A percentile compares a stretch with the other conserved stretches of the same genome.
phyloP scores from a whole-genome alignment of 2,888 invertebrate genomes.

The Conomelus anceps region DNA sequence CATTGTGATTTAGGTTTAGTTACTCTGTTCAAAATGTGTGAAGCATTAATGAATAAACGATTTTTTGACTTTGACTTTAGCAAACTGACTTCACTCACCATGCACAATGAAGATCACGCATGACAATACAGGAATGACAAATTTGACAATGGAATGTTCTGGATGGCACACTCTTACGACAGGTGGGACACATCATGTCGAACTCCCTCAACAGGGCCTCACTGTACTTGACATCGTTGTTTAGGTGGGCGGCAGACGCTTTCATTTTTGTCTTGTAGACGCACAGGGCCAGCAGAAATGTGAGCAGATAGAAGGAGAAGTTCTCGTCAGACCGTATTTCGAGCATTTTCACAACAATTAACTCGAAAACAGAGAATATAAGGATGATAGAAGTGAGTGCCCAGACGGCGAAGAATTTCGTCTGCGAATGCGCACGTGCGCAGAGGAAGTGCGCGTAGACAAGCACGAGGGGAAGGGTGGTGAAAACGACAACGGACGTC shows the following conservation, averaged over 20 bases:
- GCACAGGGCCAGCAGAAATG: constrained; percentile 45
- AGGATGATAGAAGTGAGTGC: constrained; percentile 58
- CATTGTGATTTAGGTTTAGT: too few relatives aligned
- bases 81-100: constrained; percentile 59
- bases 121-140: constrained; percentile 74
- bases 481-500: constrained; percentile 32
- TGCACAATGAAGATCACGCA: constrained; percentile 72
- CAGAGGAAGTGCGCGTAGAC: constrained; percentile 32
- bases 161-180: constrained; percentile 55
- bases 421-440: constrained; percentile 42
- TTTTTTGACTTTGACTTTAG: too few relatives aligned
- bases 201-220: constrained; percentile 38
- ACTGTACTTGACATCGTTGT: constrained; percentile 34
- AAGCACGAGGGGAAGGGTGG: constrained; percentile 31
- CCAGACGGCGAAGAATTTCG: constrained; percentile 72
- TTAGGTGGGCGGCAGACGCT: constrained; percentile 37
- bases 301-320: constrained; percentile 48
- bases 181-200: constrained; percentile 50
- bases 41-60: not conserved
- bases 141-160: constrained; percentile 73
- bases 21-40: too few relatives aligned
- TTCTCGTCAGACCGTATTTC: constrained; percentile 65
- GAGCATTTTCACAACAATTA: constrained; percentile 59
- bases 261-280: constrained; percentile 42
- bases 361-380: constrained; percentile 62